Conservation (phyloP, 2,113 vertebrate genomes). For the Tamias sibiricus region DNA sequence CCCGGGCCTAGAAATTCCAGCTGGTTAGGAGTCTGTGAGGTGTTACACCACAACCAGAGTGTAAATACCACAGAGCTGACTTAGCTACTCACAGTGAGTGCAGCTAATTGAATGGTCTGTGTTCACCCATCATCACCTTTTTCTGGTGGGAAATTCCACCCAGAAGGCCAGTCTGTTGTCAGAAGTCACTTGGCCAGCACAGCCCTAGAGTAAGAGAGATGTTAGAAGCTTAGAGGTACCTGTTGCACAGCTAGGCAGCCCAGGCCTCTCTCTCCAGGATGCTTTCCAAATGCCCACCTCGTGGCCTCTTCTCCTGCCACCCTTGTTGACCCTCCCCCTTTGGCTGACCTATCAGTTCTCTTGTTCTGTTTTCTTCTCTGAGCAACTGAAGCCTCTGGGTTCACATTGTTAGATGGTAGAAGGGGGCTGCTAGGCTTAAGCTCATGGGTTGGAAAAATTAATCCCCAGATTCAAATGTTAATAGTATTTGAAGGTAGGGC, state of each 20-base stretch:
- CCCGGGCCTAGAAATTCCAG: neutral
- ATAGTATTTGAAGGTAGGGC: neutral
- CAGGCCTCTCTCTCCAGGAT: neutral
- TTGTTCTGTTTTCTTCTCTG: neutral
- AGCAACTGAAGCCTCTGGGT: neutral
- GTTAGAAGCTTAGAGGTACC: neutral
- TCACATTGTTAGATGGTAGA: neutral
- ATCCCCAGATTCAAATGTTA: neutral
- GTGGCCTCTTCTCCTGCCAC: neutral
- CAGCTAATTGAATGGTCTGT: rapidly evolving
- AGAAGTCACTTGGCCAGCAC: neutral
- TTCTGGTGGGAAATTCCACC: neutral
- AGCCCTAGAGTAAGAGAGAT: neutral
- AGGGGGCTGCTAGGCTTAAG: neutral
- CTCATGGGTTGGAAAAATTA: neutral
- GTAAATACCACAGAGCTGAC: neutral
- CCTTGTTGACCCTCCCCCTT: neutral
- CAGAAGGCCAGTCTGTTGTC: neutral
- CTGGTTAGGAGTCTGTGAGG: neutral
- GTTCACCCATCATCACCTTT: neutral
- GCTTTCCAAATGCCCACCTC: neutral
- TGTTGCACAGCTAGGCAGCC: neutral
- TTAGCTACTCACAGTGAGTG: neutral
- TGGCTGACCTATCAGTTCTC: neutral
- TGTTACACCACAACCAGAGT: rapidly evolving